These are phyloP conservation scores for Margarornis squamiger DNA, from an alignment of 2,797 vertebrate genomes.

Conservation along the genomic window DNA sequence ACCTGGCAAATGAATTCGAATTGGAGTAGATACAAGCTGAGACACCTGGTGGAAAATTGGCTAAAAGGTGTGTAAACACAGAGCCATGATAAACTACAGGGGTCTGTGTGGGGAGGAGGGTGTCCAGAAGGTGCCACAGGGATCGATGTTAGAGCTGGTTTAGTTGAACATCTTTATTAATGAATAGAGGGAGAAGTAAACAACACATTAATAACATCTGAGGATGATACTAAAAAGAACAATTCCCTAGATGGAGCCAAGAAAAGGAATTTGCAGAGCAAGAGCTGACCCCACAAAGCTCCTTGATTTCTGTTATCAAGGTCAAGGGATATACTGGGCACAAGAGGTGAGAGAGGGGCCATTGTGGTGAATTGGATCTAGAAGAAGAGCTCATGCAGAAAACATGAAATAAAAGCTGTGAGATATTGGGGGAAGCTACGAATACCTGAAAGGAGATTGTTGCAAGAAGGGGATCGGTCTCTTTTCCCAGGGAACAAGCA, in stretches of 20 bases:
- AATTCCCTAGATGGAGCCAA: background rate
- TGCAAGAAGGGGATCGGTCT: too few species aligned
- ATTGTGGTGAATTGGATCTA: background rate
- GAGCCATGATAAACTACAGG: slow-evolving; percentile 46
- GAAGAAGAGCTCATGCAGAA: background rate
- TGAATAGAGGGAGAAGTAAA: slow-evolving; percentile 45
- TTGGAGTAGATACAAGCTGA: slow-evolving; percentile 2
- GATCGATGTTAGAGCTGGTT: slow-evolving; percentile 37
- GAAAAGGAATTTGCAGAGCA: background rate
- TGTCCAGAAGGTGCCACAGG: slow-evolving; percentile 25
- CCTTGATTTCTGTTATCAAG: background rate
- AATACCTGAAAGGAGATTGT: too few species aligned
- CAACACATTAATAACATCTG: slow-evolving; percentile 62
- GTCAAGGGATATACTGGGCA: background rate
- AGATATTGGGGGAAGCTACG: background rate
- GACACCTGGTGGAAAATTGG: slow-evolving; percentile 24
- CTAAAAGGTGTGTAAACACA: slow-evolving; percentile 33
- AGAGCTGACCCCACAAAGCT: background rate
- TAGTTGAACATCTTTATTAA: slow-evolving; percentile 66
- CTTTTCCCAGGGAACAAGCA: too few species aligned
- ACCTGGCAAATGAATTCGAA: slow-evolving; percentile 52
- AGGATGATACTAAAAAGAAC: background rate
- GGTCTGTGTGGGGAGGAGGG: background rate
- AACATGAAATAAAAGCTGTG: background rate
- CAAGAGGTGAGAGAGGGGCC: background rate